phyloP scores from a whole-genome alignment of 2,797 vertebrate genomes.

The Antennarius maculatus region DNA sequence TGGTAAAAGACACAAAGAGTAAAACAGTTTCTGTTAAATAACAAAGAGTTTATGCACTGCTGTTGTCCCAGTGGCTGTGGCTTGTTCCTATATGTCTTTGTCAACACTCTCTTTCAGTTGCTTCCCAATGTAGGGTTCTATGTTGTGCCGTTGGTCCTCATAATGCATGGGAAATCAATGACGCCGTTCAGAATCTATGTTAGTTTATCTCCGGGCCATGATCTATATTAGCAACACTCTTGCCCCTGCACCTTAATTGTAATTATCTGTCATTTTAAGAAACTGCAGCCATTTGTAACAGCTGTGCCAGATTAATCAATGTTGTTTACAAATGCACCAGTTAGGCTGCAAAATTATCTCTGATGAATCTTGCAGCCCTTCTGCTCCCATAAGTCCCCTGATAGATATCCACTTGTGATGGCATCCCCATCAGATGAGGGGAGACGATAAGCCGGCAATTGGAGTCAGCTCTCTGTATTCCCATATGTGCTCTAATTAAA shows the following conservation, averaged over 20 bases:
- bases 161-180: constrained; percentile 74
- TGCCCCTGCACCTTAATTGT: constrained; percentile 66
- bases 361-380: constrained; percentile 73
- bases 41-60: constrained; percentile 45
- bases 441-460: constrained; percentile 28
- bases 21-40: constrained; percentile 58
- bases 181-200: constrained; percentile 53
- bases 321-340: constrained; percentile 80
- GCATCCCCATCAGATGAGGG: constrained; percentile 50
- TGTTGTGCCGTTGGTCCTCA: constrained; percentile 53
- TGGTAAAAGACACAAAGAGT: constrained; percentile 39
- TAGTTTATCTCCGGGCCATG: constrained; percentile 73
- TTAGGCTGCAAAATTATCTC: constrained; percentile 71
- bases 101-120: constrained; percentile 11
- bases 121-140: constrained; percentile 27
- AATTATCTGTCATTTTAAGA: constrained; percentile 78
- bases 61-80: constrained; percentile 45
- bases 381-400: constrained; percentile 54
- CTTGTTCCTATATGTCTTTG: constrained; percentile 46
- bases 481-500: constrained; percentile 77
- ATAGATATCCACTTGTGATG: constrained; percentile 53
- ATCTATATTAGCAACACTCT: constrained; percentile 71
- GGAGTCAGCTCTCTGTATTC: constrained; percentile 58
- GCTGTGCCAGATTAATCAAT: constrained; percentile 72
- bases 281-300: constrained; percentile 72